Base-by-base conservation (phyloP, 2,888 invertebrate species). In the Drosophila borborema region DNA sequence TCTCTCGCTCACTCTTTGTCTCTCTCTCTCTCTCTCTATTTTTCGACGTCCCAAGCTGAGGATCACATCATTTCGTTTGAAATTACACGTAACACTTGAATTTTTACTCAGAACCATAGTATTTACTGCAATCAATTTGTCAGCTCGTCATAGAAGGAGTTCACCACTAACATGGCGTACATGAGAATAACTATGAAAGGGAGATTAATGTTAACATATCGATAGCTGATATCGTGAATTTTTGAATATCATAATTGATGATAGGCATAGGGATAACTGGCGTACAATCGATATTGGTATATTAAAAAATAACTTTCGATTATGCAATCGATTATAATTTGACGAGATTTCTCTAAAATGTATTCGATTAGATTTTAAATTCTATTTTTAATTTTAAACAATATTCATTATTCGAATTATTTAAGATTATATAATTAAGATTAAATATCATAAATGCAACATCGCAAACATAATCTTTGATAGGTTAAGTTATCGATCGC, bases 121-220 rank as follows among this genome's bases (percentile, higher is more conserved):
- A 56, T 12, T 43, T n/a, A 16, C 8, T 46, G 10, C 18, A 31
- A 18, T 63, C 41, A 53, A 16, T 3, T 4, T 6, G 41, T 38
- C 12, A 78, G 38, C n/a, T 64, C 66, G 18, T 62, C 48, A 36
- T 72, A 72, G 48, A 54, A 78, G 23, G 78, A 69, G 38, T 63
- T 69, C 18, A 78, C 78, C n/a, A 69, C 64, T 8, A 72, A 34
- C 45, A 78, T 46, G 53, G 61, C 41, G 51, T 78, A 78, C 41
- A 63, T 18, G 3, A 69, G 31, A 3, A 43, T 1, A 20, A 10
- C 60, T 60, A 31, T 23, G 6, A 9, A 31, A 14, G 8, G 46
- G 12, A 34, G 9, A 12, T 14, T 10, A 48, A 18, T 28, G 18
- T 46, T 8, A 7, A 10, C 14, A 8, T 18, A 10, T 18, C 16